Base-by-base conservation (phyloP, 1,140 invertebrate species). In the Calephelis nemesis region DNA sequence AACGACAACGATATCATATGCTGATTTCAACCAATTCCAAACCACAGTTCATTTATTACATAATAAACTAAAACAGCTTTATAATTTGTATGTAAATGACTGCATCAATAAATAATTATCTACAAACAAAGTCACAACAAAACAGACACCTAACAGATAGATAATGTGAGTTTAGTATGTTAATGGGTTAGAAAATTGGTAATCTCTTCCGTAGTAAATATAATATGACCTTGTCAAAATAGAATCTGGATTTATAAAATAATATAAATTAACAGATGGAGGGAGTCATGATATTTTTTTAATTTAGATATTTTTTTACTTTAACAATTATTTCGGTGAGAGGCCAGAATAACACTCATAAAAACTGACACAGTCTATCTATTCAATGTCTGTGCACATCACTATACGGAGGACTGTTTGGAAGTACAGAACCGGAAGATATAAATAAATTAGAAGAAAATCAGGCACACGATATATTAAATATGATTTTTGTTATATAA, bases 371-470 rank as follows among this genome's bases (percentile, higher is more conserved):
- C 7, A 6, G 30, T 12, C 54, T 58, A 58, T 58, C 19, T 58
- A 58, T 30, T 58, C 15, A 11, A 39, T 39, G 54, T 39, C 54
- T 58, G 54, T 58, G 54, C 19, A 58, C 54, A 58, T n/a, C 54
- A 58, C 19, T 30, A 58, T 30, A 58, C 54, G 54, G 11, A 58
- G 54, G 54, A 39, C 54, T 58, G 54, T 58, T 58, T 54, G 54
- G 54, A 58, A 58, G 54, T 58, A 58, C 54, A 30, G 30, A 58
- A 58, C 5, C 15, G 54, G 54, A 58, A 58, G 54, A 39, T 10
- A 30, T 58, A 39, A 19, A 19, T 45, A 45, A 45, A 45, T 45
- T 45, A 45, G 42, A 9, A 45, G 9, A 58, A 11, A 58, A 39
- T 58, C 54, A 30, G 54, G 54, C 54, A 58, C 54, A 58, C 54